Base-by-base conservation (phyloP, 2,113 vertebrate genomes). In the Cryptoleucopteryx plumbea region DNA sequence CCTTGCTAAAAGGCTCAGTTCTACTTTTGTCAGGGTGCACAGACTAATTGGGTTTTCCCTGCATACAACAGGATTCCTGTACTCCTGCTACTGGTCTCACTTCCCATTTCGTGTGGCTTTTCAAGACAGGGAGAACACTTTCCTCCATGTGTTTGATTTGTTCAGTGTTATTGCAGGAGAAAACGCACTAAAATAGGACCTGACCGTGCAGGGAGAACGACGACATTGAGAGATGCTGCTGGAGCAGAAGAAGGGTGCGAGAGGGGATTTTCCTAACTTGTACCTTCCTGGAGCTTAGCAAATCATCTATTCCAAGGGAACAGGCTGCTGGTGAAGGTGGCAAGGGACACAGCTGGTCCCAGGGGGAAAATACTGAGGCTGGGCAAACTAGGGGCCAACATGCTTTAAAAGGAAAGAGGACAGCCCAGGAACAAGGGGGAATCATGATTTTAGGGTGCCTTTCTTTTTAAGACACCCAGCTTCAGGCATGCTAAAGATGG, bases 21-120 rank as follows among this genome's bases (percentile, higher is more conserved):
- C 29, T 58, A 79, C 72, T 82, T 74, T 80, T 88, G 91, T 85
- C 79, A 63, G 93, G 80, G 66, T 55, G n/a, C 82, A 66, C n/a
- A 16, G 53, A 34, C 65, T 88, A 89, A 75, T 82, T 95, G 90
- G 88, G 73, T 84, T 96, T 94, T 75, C 55, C 77, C n/a, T 31
- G 86, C 56, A 14, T 55, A 65, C 87, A 56, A 47, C 16, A 0
- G 71, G 59, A 78, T 79, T 40, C 80, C 93, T 62, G 43, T 32
- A 2, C 63, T 90, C 92, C 40, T 0, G 6, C 72, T 73, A 5
- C 65, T 2, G 7, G 55, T 8, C 66, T 63, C 3, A 1, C 65
- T 48, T 77, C 93, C 88, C 50, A 2, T 55, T 32, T 55, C 71
- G 11, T 2, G 8, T 16, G n/a, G 63, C 62, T 81, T 88, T 52